These are phyloP conservation scores for Passer domesticus DNA, from an alignment of 2,113 vertebrate species.

Conservation along the genomic window DNA sequence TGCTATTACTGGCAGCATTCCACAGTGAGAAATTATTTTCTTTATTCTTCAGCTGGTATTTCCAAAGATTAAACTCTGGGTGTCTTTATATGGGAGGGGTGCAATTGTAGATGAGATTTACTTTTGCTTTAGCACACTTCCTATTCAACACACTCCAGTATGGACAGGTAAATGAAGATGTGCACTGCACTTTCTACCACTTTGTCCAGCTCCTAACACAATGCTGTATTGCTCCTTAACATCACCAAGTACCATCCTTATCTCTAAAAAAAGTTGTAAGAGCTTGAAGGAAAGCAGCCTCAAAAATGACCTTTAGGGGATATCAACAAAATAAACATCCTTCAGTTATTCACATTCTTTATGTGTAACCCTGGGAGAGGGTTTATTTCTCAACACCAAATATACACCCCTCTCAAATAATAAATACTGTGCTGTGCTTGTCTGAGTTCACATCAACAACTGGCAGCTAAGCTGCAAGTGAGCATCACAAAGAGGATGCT, in stretches of 20 bases:
- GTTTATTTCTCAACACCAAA: conserved; percentile 19
- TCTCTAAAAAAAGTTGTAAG: neutral
- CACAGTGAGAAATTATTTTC: neutral
- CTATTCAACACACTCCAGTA: neutral
- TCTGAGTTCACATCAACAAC: neutral
- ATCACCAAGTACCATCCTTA: neutral
- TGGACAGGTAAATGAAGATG: neutral
- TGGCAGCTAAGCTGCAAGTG: neutral
- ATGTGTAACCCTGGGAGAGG: neutral
- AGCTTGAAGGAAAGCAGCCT: neutral
- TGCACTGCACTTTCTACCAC: neutral
- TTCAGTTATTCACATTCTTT: conserved; percentile 13
- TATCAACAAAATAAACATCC: conserved; percentile 21
- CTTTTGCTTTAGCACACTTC: neutral
- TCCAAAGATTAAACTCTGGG: neutral
- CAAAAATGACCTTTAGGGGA: neutral
- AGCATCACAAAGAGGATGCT: neutral
- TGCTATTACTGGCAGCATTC: neutral
- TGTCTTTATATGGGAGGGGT: neutral
- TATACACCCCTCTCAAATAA: conserved; percentile 3
- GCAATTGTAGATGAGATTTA: neutral
- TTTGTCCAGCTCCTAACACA: neutral
- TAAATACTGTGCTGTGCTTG: neutral
- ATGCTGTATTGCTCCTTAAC: neutral
- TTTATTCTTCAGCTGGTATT: neutral